phyloP scores from a whole-genome alignment of 1,140 invertebrate species.

The Nomia melanderi region DNA sequence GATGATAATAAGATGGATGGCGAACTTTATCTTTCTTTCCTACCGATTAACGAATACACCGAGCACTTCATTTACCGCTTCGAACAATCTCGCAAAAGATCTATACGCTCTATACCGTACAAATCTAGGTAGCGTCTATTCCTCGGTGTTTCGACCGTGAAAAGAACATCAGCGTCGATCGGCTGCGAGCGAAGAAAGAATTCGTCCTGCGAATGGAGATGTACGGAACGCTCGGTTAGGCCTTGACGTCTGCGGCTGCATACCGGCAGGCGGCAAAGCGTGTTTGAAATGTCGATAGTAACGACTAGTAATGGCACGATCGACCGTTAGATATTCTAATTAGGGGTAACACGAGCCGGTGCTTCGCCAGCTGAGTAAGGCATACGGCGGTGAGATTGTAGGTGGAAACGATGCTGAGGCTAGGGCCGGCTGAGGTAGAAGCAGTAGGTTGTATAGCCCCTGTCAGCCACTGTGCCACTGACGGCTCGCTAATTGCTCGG shows the following conservation, averaged over 20 bases:
- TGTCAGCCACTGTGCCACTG: constrained; percentile 81
- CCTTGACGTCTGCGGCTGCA: background rate
- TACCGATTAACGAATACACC: no score
- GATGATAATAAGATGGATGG: no score
- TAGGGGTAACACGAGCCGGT: constrained; percentile 72
- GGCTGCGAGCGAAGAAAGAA: background rate
- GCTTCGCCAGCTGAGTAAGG: constrained; percentile 75
- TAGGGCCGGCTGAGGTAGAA: constrained; percentile 36
- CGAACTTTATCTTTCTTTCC: no score
- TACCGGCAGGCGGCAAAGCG: constrained; percentile 19
- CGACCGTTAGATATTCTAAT: constrained; percentile 76
- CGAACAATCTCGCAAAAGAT: no score
- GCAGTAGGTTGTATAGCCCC: constrained; percentile 73
- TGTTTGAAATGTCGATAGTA: constrained; percentile 46
- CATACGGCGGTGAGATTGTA: constrained; percentile 59
- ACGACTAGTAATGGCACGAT: constrained; percentile 59
- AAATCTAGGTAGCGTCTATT: no score
- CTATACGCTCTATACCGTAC: no score
- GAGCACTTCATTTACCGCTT: no score
- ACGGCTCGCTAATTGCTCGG: constrained; percentile 81
- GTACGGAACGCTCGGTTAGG: background rate
- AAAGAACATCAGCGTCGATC: no score
- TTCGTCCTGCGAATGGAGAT: background rate
- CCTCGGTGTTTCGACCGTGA: no score
- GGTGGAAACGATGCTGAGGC: constrained; percentile 43